phyloP scores from a whole-genome alignment of 2,888 invertebrate species.

The Acholoe squamosa region DNA sequence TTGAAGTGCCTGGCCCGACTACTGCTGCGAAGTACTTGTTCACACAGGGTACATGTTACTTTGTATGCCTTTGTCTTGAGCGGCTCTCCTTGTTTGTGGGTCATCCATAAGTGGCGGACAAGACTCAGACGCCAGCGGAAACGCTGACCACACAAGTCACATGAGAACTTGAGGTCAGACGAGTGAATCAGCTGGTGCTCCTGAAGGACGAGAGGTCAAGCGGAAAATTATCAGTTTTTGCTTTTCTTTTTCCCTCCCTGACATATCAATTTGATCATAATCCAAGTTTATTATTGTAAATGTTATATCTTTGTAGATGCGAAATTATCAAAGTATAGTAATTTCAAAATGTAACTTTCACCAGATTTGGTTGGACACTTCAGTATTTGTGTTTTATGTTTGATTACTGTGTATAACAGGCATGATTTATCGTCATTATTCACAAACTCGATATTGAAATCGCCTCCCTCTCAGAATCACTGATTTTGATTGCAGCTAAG shows the following conservation, averaged over 20 bases:
- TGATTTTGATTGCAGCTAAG: no score
- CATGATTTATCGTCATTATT: no score
- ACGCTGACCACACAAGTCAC: not conserved
- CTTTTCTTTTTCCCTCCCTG: not conserved
- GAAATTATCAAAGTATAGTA: no score
- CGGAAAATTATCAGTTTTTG: no score
- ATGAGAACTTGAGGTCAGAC: not conserved
- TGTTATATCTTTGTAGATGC: not conserved
- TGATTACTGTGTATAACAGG: no score
- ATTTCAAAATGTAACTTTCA: no score
- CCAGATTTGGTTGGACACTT: no score
- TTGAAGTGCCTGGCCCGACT: conserved; percentile 12
- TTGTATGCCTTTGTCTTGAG: not conserved
- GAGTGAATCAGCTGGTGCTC: conserved; percentile 37
- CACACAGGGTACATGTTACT: not conserved
- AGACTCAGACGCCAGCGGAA: conserved; percentile 42
- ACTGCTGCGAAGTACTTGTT: not conserved
- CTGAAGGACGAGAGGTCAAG: not conserved
- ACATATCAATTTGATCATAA: not conserved
- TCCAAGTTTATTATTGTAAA: not conserved
- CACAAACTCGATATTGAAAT: no score
- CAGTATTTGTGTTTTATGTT: no score
- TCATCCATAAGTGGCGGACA: not conserved
- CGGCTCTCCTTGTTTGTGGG: not conserved
- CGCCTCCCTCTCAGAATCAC: no score